These are phyloP conservation scores for human DNA, from an alignment of 2,113 vertebrate genomes.

Conservation along the genomic window GRCh38 chr18:21935501-21936000, in stretches of 20 bases:
- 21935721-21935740: neutral
- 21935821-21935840: neutral
- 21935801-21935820: neutral
- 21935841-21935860: fast-evolving
- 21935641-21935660: too few relatives aligned
- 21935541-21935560: too few relatives aligned
- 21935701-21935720: too few relatives aligned
- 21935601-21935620: too few relatives aligned
- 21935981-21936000: neutral
- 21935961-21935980: neutral
- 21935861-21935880: neutral
- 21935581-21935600: too few relatives aligned
- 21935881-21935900: neutral
- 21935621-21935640: too few relatives aligned
- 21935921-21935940: neutral
- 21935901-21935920: neutral
- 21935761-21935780: neutral
- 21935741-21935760: neutral
- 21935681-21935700: too few relatives aligned
- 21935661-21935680: too few relatives aligned
- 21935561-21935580: too few relatives aligned
- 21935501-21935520: too few relatives aligned
- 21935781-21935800: neutral
- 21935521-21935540: too few relatives aligned
- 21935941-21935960: neutral